Base-by-base conservation (phyloP, 2,797 vertebrate species). In the Takifugu ocellatus region DNA sequence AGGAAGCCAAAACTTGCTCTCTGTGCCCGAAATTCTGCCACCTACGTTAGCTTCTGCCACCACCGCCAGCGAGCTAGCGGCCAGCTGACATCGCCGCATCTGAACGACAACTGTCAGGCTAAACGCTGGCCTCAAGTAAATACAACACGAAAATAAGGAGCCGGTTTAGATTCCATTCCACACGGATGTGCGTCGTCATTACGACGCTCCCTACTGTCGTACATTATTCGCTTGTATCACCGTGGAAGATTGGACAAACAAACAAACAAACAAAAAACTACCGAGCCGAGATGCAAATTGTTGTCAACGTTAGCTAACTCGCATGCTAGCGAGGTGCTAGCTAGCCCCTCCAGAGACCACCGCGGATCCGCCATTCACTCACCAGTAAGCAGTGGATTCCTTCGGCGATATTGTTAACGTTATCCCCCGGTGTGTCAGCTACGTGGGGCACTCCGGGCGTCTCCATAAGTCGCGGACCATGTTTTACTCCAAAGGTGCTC, bases 391-490 rank as follows among this genome's bases (percentile, higher is more conserved):
- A 17, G 76, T 11, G 5, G 51, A 74, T 63, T 69, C 45, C 54
- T 66, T 54, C 61, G 69, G 59, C 56, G 66, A 29, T 43, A 61
- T 47, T 51, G 58, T 24, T 15, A 61, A 26, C 2, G 51, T 50
- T 39, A 48, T 15, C 53, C 66, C 66, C 72, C 70, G 31, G 51
- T 66, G 64, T 56, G 57, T 75, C 49, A 52, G 43, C 51, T 55
- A 57, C 51, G 54, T 72, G 63, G 61, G 60, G 43, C 66, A 6
- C 77, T 76, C 54, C 71, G 58, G 54, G 61, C 69, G 60, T 26
- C 78, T 85, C 83, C 90, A 90, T 91, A 78, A 70, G 81, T 81
- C 70, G 85, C 62, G 63, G 66, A 66, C 80, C 66, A 82, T 47
- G 79, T 67, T 70, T 63, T 70, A 77, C 63, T 79, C 74, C 79